Percentiles rank a stretch among this genome's conserved stretches.
These are phyloP conservation scores for Chrysotoxum bicinctum DNA, from an alignment of 2,888 invertebrate species.

Conservation along the genomic window DNA sequence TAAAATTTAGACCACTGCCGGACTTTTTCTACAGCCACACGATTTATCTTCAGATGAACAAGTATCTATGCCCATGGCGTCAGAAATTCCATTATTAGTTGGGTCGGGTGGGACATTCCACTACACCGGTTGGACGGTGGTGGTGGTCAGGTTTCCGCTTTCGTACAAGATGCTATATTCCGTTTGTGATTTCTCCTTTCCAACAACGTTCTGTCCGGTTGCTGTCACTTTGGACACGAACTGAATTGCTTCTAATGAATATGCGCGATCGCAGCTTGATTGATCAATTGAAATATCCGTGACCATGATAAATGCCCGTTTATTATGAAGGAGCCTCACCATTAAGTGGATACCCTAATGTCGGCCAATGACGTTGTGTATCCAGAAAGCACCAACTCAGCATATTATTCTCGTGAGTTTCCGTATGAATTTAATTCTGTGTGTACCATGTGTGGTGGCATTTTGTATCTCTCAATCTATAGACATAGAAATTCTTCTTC, in stretches of 20 bases:
- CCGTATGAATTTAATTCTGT: constrained; percentile 13
- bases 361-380: constrained; percentile 35
- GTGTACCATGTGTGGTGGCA: neutral
- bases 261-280: constrained; percentile 43
- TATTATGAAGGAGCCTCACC: constrained; percentile 2
- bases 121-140: neutral
- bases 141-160: constrained; percentile 47
- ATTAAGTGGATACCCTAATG: constrained; percentile 40
- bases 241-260: constrained; percentile 41
- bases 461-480: neutral
- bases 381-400: constrained; percentile 40
- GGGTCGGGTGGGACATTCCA: constrained; percentile 60
- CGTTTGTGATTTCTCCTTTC: constrained; percentile 67
- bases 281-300: constrained; percentile 67
- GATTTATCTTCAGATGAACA: constrained; percentile 49
- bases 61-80: constrained; percentile 35
- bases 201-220: constrained; percentile 56
- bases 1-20: constrained; percentile 26
- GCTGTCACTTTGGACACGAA: constrained; percentile 45
- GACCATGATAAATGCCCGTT: constrained; percentile 45
- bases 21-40: constrained; percentile 29
- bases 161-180: neutral
- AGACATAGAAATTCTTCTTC: constrained; percentile 6
- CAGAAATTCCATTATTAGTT: constrained; percentile 58
- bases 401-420: constrained; percentile 38